Evolutionary conservation across 2,888 invertebrate genomes (phyloP).

Genomic region (Troides aeacus): DNA sequence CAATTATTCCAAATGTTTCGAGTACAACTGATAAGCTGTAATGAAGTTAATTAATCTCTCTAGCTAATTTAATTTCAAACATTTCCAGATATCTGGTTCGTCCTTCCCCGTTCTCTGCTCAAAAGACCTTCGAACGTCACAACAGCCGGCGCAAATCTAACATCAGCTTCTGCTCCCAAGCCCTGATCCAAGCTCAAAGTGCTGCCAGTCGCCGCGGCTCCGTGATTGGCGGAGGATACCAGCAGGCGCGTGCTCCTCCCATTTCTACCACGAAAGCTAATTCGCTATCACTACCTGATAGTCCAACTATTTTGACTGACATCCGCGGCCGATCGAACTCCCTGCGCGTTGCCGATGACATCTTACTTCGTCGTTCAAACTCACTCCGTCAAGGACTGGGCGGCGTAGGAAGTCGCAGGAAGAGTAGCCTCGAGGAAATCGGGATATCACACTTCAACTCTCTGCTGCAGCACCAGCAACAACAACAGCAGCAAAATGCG

Average conservation of each 20-base stretch:
- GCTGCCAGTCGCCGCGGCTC: slow-evolving; percentile 85
- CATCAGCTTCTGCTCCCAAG: slow-evolving; percentile 93
- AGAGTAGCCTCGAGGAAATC: slow-evolving; percentile 92
- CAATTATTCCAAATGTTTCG: no score
- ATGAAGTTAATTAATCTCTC: not conserved
- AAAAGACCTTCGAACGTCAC: slow-evolving; percentile 95
- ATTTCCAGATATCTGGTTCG: slow-evolving; percentile 89
- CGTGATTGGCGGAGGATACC: slow-evolving; percentile 83
- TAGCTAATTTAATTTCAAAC: not conserved
- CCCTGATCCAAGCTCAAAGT: slow-evolving; percentile 80
- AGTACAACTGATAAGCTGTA: no score
- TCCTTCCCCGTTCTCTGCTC: slow-evolving; percentile 96
- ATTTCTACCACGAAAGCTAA: slow-evolving; percentile 91
- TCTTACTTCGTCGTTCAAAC: slow-evolving; percentile 89
- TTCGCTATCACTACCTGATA: slow-evolving; percentile 93
- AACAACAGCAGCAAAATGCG: slow-evolving; percentile 81
- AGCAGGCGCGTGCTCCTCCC: slow-evolving; percentile 85
- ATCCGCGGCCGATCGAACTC: slow-evolving; percentile 92
- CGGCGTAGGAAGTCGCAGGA: slow-evolving; percentile 83
- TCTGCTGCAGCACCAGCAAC: slow-evolving; percentile 78
- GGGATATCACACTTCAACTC: slow-evolving; percentile 90
- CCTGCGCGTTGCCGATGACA: slow-evolving; percentile 91
- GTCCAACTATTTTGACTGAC: slow-evolving; percentile 89
- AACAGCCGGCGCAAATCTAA: slow-evolving; percentile 94
- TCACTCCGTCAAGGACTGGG: slow-evolving; percentile 90